Conservation (phyloP, 2,797 vertebrate species). For the Tragelaphus oryx region DNA sequence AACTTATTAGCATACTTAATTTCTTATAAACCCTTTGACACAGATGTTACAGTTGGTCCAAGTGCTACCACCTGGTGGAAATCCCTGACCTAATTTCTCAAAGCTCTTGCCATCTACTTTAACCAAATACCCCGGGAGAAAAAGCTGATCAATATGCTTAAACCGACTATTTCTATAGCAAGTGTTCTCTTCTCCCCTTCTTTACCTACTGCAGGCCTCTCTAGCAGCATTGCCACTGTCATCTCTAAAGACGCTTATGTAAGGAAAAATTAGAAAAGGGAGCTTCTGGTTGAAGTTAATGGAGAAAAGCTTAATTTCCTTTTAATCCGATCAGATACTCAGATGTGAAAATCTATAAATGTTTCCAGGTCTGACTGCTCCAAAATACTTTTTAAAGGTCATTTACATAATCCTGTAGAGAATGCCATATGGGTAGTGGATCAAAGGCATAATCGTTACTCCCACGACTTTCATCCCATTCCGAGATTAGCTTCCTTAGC, state of each 20-base stretch:
- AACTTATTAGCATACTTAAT: background rate
- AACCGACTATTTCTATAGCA: background rate
- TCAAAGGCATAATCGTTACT: constrained; percentile 6
- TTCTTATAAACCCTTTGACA: background rate
- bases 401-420: constrained; percentile 33
- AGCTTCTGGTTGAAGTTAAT: background rate
- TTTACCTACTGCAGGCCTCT: background rate
- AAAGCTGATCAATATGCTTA: background rate
- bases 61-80: background rate
- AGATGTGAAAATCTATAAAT: constrained; percentile 37
- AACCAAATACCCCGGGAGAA: background rate
- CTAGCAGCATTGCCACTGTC: background rate
- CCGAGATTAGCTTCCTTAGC: background rate
- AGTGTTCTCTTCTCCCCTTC: background rate
- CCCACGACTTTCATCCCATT: background rate
- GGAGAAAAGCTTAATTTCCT: constrained; percentile 34
- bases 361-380: background rate
- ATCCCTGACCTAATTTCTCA: constrained; percentile 27
- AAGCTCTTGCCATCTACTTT: background rate
- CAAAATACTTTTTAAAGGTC: constrained; percentile 33
- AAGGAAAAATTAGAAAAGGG: constrained; percentile 1
- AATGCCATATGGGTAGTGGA: background rate
- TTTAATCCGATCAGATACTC: constrained; percentile 45
- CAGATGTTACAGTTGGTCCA: background rate
- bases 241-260: background rate